phyloP scores from a whole-genome alignment of 2,888 invertebrate species.

The Agrochola litura region DNA sequence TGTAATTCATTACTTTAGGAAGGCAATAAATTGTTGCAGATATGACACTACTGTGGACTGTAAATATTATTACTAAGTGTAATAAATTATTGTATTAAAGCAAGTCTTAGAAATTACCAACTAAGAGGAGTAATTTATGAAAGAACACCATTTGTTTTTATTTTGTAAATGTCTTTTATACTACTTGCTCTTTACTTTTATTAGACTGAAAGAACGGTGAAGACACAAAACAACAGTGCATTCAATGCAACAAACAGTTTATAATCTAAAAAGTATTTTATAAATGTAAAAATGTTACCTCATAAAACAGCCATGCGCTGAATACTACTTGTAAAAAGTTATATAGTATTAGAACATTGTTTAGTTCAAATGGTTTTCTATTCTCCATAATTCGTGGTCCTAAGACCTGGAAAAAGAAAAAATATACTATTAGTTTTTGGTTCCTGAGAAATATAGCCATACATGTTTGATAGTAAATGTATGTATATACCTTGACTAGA shows the following conservation, averaged over 20 bases:
- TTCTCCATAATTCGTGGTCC: constrained; percentile 98
- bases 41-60: not conserved
- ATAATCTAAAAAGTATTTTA: not conserved
- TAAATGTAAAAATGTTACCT: constrained; percentile 91
- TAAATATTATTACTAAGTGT: not conserved
- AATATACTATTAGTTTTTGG: not conserved
- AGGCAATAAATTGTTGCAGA: constrained; percentile 1
- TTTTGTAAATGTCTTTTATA: not conserved
- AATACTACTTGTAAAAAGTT: constrained; percentile 97
- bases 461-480: not conserved
- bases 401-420: constrained; percentile 91
- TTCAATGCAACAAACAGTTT: constrained; percentile 9
- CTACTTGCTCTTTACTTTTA: not conserved
- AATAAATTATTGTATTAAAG: constrained; percentile 1
- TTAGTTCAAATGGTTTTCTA: constrained; percentile 96
- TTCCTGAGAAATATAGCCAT: too few relatives aligned
- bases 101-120: not conserved
- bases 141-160: not conserved
- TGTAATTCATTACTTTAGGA: not conserved
- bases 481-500: constrained; percentile 93
- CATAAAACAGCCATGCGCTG: constrained; percentile 97
- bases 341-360: constrained; percentile 94
- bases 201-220: not conserved
- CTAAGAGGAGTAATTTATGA: not conserved
- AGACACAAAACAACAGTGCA: constrained; percentile 10